Conservation (phyloP, 2,797 vertebrate genomes). For the Danio choprae region DNA sequence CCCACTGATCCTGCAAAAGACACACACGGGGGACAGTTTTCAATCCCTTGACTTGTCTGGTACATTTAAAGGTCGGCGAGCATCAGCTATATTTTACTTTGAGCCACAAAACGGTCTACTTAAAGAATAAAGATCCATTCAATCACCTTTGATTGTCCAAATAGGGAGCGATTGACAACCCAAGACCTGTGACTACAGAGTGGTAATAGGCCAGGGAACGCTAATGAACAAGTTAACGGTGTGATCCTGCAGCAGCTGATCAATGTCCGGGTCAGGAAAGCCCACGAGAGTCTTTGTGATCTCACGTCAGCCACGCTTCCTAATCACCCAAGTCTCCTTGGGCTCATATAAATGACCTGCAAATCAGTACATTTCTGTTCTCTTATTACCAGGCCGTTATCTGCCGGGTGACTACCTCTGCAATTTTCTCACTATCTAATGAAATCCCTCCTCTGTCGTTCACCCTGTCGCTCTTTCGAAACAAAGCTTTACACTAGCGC, state of each 20-base stretch:
- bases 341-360: conserved; percentile 64
- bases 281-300: conserved; percentile 56
- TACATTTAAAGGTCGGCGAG: conserved; percentile 22
- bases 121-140: conserved; percentile 33
- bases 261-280: conserved; percentile 64
- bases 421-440: conserved; percentile 65
- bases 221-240: conserved; percentile 59
- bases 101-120: conserved; percentile 17
- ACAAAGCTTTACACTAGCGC: conserved; percentile 39
- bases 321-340: conserved; percentile 62
- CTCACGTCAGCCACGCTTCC: conserved; percentile 37
- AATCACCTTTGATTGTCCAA: conserved; percentile 41
- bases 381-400: conserved; percentile 68
- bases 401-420: conserved; percentile 66
- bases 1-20: conserved; percentile 84
- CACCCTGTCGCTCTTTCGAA: conserved; percentile 39
- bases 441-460: conserved; percentile 57
- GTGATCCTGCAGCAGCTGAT: conserved; percentile 62
- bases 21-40: not conserved
- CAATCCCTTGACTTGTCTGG: conserved; percentile 1
- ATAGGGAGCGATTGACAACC: conserved; percentile 31
- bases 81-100: conserved; percentile 14
- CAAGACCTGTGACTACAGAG: conserved; percentile 53
- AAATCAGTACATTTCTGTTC: conserved; percentile 64
- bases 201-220: conserved; percentile 27